A percentile compares a stretch with the other conserved stretches of the same genome.
Conservation (phyloP, 2,113 vertebrate genomes). For the Arizona elegans region DNA sequence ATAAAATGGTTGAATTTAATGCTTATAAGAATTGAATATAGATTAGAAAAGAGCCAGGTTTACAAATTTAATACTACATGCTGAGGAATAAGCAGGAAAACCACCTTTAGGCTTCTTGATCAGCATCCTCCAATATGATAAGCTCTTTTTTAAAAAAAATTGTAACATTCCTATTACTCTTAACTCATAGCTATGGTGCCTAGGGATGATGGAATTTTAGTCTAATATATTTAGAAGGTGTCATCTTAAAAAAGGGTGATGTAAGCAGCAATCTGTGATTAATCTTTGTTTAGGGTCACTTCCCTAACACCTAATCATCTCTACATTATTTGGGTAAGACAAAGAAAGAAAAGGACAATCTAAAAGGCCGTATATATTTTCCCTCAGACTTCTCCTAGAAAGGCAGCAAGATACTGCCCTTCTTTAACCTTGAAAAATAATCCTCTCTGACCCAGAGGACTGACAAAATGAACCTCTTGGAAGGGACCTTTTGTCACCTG, state of each 20-base stretch:
- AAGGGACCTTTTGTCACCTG: conserved; percentile 19
- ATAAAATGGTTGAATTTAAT: not conserved
- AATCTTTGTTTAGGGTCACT: not conserved
- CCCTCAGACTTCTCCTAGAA: conserved; percentile 63
- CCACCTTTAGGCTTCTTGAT: not conserved
- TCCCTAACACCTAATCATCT: conserved; percentile 45
- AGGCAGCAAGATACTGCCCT: conserved; percentile 55
- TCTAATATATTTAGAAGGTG: not conserved
- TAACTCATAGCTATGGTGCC: not conserved
- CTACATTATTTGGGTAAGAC: conserved; percentile 75
- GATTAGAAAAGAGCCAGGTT: not conserved
- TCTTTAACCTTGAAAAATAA: conserved; percentile 31
- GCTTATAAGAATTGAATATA: not conserved
- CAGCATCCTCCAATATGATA: not conserved
- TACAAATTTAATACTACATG: not conserved
- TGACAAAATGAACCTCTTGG: conserved; percentile 31
- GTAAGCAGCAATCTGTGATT: not conserved
- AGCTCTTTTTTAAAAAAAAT: not conserved
- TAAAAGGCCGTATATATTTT: conserved; percentile 29
- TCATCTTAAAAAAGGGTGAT: not conserved
- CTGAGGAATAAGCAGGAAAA: not conserved
- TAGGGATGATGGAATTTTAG: not conserved
- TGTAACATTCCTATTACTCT: not conserved
- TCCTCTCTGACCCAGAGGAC: conserved; percentile 34
- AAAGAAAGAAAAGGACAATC: conserved; percentile 61